Evolutionary conservation across 2,888 invertebrate species (phyloP).

Genomic region (Cryptops parisi): DNA sequence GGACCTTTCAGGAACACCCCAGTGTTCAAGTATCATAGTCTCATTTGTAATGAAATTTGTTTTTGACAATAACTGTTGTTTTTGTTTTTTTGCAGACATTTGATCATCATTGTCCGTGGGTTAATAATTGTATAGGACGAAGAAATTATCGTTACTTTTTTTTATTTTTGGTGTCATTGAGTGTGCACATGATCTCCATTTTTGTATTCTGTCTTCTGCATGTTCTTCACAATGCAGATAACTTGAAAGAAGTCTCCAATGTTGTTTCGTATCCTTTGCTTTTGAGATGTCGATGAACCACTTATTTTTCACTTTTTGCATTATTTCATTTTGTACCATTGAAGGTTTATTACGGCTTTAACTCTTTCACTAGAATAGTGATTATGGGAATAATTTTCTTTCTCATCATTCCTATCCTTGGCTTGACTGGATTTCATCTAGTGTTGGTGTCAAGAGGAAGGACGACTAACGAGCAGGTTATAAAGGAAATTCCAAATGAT

Average conservation of each 20-base stretch:
- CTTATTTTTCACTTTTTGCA: too few species aligned
- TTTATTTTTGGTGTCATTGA: conserved; percentile 90
- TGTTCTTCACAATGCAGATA: conserved; percentile 70
- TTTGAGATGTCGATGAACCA: too few species aligned
- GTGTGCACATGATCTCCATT: conserved; percentile 95
- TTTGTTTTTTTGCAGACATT: conserved; percentile 62
- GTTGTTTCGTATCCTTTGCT: conserved; percentile 41
- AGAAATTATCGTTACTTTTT: conserved; percentile 98
- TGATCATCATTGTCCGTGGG: conserved; percentile 99
- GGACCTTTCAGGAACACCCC: too few species aligned
- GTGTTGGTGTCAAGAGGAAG: conserved; percentile 89
- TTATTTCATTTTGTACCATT: too few species aligned
- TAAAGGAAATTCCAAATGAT: too few species aligned
- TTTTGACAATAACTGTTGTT: too few species aligned
- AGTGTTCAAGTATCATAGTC: too few species aligned
- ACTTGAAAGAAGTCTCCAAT: conserved; percentile 61
- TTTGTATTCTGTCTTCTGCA: conserved; percentile 85
- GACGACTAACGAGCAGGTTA: conserved; percentile 95
- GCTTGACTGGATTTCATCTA: conserved; percentile 95
- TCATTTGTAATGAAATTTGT: too few species aligned
- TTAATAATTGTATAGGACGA: conserved; percentile 92
- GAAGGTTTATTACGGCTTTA: too few species aligned
- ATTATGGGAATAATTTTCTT: conserved; percentile 84
- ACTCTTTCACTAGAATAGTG: conserved; percentile 48
- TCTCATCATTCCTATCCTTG: conserved; percentile 90